Evolutionary conservation across 2,888 invertebrate genomes (phyloP).

Genomic region (Platynereis dumerilii): DNA sequence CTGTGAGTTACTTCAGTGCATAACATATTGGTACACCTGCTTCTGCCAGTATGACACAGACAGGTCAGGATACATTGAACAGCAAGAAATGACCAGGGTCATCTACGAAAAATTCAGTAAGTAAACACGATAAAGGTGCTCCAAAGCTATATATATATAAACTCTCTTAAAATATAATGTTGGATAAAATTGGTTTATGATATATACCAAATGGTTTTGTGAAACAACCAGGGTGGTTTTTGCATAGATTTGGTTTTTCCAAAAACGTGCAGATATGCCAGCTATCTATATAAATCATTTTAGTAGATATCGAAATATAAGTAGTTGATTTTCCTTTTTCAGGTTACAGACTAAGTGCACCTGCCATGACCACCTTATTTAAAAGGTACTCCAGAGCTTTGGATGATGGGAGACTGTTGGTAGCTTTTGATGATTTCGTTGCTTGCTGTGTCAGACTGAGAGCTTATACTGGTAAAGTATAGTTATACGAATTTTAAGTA

Average conservation of each 20-base stretch:
- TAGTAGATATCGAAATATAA: no score
- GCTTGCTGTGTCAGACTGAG: constrained; percentile 47
- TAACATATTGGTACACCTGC: constrained; percentile 53
- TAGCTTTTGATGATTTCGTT: constrained; percentile 58
- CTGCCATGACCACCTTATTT: constrained; percentile 46
- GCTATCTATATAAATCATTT: no score
- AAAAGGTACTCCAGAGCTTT: constrained; percentile 54
- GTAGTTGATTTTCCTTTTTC: constrained; percentile 21
- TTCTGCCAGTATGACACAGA: constrained; percentile 50
- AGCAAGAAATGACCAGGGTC: constrained; percentile 46
- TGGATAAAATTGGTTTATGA: no score
- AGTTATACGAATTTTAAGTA: constrained; percentile 4
- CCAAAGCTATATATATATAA: neutral
- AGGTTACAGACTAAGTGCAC: constrained; percentile 48
- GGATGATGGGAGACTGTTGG: constrained; percentile 41
- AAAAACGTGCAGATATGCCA: no score
- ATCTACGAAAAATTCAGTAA: constrained; percentile 47
- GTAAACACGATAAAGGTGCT: constrained; percentile 25
- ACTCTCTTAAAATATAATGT: neutral
- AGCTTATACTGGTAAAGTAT: constrained; percentile 51
- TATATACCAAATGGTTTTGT: no score
- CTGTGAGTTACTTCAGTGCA: constrained; percentile 53
- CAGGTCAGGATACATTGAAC: constrained; percentile 50
- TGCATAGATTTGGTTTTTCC: no score
- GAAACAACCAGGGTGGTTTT: no score